Base-by-base conservation (phyloP, 2,888 invertebrate genomes). In the Zygogramma bicolorata region DNA sequence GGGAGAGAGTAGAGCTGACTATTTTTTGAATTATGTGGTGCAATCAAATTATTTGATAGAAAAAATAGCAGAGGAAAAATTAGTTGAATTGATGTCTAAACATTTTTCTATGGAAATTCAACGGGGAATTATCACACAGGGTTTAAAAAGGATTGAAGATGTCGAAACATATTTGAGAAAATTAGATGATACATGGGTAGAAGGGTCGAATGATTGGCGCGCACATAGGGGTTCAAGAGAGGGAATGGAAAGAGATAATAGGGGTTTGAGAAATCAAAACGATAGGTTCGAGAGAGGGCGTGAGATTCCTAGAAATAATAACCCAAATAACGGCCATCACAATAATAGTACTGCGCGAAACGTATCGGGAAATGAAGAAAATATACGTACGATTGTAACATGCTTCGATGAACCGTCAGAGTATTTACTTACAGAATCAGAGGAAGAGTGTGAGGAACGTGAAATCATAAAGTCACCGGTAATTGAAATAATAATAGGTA, bases 81-180 rank as follows among this genome's bases (percentile, higher is more conserved):
- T 58, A 5, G n/a, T 58, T 29, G 58, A 58, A 58, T 27, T 58
- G 29, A 27, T 58, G 15, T n/a, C 58, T n/a, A 58, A 58, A 27
- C 27, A 29, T 27, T 58, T 58, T 29, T 27, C 8, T 7, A 8
- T 29, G n/a, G 31, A 58, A 13, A 58, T 27, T 13, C 58, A 58
- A 15, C 2, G 25, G 38, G 58, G 27, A 3, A 40, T 58, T 20
- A 57, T 57, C 10, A 57, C 58, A 34, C 38, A 34, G 34, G 58
- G 66, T 10, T 13, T 66, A 22, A 25, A 38, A 4, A 53, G 31
- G 5, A 34, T 66, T 13, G 58, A 66, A 10, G 22, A 15, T 0
- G 40, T 66, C 7, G 40, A 57, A 57, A 57, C 20, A 34, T 66
- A 57, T 57, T 34, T 40, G 22, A 20, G 31, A 34, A 42, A 46